Base-by-base conservation (phyloP, 2,113 vertebrate species). In the Pluvialis apricaria region DNA sequence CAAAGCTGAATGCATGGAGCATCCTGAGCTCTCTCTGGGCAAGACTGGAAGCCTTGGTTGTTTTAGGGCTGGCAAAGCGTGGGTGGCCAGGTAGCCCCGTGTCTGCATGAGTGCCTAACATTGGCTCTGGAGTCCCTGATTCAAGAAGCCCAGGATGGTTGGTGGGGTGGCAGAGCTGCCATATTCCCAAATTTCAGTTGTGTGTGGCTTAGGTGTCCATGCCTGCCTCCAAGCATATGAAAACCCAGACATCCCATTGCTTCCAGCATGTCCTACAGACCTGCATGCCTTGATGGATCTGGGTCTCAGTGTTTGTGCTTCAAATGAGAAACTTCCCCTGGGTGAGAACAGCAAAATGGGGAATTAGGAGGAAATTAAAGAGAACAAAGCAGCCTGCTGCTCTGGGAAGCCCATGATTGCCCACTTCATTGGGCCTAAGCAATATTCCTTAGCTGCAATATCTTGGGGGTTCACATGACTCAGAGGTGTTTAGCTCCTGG, bases 11-110 rank as follows among this genome's bases (percentile, higher is more conserved):
- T 26, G 29, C 18, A 1, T 0, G 2, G 54, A 49, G 36, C 6
- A 1, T 69, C 40, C 26, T 0, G 1, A 75, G 36, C 11, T 68
- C 32, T 40, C 70, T 44, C 29, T 3, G 0, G 44, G 26, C n/a
- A 34, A 34, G 47, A 24, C 20, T 70, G 54, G 47, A 75, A 81
- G 38, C 29, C 20, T 52, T 24, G 6, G 21, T 57, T 70, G 25
- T 8, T 78, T 82, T n/a, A 42, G 47, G 31, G 52, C 49, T 70
- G 45, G 38, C 25, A 52, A 76, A 70, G 24, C 13, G 5, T n/a
- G 14, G 16, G 4, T 73, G 60, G 22, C 49, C 38, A 18, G 17
- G 11, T 62, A 44, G 44, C 34, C 29, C 24, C 5, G 0, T 17
- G 38, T 45, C 29, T 45, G 10, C 25, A 8, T 16, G 24, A 10